These are phyloP conservation scores for Ceratotherium simum DNA, from an alignment of 2,113 vertebrate species.

Conservation along the genomic window DNA sequence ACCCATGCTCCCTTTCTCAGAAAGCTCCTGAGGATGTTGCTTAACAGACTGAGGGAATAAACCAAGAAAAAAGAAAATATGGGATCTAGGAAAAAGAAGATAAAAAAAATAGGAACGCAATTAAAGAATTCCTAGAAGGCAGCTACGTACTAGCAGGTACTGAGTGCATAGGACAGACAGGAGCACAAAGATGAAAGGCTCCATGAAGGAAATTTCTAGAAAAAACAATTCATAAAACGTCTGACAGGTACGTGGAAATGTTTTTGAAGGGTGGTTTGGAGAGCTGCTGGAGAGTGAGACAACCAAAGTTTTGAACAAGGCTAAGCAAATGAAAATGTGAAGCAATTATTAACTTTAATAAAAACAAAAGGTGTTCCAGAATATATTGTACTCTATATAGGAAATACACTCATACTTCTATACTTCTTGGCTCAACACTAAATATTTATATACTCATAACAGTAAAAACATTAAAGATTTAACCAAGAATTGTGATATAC, in stretches of 20 bases:
- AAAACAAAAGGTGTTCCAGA: background rate
- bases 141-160: background rate
- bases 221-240: background rate
- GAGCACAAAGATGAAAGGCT: background rate
- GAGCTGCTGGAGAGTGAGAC: background rate
- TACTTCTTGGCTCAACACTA: background rate
- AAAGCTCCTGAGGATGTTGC: background rate
- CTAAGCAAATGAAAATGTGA: background rate
- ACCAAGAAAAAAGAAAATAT: background rate
- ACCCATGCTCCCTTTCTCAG: background rate
- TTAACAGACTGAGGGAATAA: background rate
- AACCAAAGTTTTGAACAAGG: background rate
- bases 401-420: background rate
- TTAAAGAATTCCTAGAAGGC: background rate
- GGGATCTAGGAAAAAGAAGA: background rate
- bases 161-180: background rate
- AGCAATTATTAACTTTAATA: slow-evolving; percentile 11
- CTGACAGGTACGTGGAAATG: background rate
- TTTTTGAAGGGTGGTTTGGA: background rate
- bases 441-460: background rate
- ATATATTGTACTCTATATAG: background rate
- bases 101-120: background rate
- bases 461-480: slow-evolving; percentile 17
- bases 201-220: background rate
- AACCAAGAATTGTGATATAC: background rate